Evolutionary conservation across 1,140 invertebrate genomes (phyloP).

Genomic region (Ooceraea biroi): DNA sequence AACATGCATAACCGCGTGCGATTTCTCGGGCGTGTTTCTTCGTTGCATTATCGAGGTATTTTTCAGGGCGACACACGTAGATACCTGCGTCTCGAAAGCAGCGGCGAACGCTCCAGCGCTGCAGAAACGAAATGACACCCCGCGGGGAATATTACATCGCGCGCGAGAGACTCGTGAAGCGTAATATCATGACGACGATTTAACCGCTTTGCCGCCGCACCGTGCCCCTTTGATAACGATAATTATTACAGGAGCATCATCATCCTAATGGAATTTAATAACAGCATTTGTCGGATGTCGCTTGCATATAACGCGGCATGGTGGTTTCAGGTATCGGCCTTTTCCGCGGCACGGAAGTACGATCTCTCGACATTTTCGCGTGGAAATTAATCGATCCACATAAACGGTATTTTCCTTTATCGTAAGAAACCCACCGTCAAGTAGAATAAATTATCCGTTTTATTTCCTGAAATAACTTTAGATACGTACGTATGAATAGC

Average conservation of each 20-base stretch:
- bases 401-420: neutral
- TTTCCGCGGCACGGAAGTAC: conserved; percentile 6
- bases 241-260: conserved; percentile 52
- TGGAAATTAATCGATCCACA: conserved; percentile 6
- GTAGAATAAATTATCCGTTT: conserved; percentile 22
- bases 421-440: neutral
- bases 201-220: conserved; percentile 56
- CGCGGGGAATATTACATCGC: conserved; percentile 45
- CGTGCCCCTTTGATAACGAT: conserved; percentile 63
- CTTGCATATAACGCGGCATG: conserved; percentile 27
- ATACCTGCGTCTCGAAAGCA: conserved; percentile 40
- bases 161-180: conserved; percentile 37
- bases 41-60: conserved; percentile 46
- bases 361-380: conserved; percentile 7
- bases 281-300: conserved; percentile 59
- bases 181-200: conserved; percentile 68
- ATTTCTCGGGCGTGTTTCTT: conserved; percentile 16
- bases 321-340: conserved; percentile 41
- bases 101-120: conserved; percentile 4
- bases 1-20: conserved; percentile 58
- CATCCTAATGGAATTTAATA: conserved; percentile 73
- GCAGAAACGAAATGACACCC: conserved; percentile 42
- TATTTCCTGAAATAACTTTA: conserved; percentile 22
- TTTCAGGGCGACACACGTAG: conserved; percentile 50
- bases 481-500: neutral